A percentile compares a stretch with the other conserved stretches of the same genome.
These are phyloP conservation scores for Drosophila dives DNA, from an alignment of 2,888 invertebrate genomes.

Conservation along the genomic window DNA sequence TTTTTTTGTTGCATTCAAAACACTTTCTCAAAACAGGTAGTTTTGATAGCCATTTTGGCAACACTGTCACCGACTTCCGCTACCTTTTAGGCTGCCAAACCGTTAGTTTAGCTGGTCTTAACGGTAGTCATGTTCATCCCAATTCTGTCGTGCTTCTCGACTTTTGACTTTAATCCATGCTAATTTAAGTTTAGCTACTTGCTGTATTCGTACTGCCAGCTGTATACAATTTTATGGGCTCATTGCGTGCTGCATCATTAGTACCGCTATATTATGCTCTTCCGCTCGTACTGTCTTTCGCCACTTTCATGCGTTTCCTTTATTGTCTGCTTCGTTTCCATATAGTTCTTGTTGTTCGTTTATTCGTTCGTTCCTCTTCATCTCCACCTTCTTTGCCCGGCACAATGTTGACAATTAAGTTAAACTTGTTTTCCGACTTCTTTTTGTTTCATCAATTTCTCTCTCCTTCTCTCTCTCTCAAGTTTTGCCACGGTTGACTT, in stretches of 20 bases:
- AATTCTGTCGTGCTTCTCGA: not conserved
- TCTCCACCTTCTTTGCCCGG: conserved; percentile 29
- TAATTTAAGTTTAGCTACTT: conserved; percentile 28
- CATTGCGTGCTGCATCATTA: conserved; percentile 71
- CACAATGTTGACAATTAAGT: conserved; percentile 78
- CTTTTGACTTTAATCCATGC: conserved; percentile 21
- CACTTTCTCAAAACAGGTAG: not conserved
- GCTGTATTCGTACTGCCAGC: not conserved
- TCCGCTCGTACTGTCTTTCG: conserved; percentile 62
- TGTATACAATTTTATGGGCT: conserved; percentile 17
- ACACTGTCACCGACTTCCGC: not conserved
- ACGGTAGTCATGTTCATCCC: conserved; percentile 21
- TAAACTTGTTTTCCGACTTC: conserved; percentile 79
- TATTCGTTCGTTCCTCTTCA: conserved; percentile 20
- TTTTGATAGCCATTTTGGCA: not conserved
- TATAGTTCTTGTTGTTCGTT: conserved; percentile 21
- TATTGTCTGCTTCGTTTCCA: conserved; percentile 50
- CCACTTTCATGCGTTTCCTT: conserved; percentile 57
- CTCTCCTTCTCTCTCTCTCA: not conserved
- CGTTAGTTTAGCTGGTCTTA: conserved; percentile 22
- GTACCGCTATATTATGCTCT: conserved; percentile 73
- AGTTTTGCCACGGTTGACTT: conserved; percentile 1
- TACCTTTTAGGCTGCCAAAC: conserved; percentile 18
- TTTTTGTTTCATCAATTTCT: conserved; percentile 71
- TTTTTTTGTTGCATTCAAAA: not conserved